Base-by-base conservation (phyloP, 2,888 invertebrate species). In the Polyploca ridens region DNA sequence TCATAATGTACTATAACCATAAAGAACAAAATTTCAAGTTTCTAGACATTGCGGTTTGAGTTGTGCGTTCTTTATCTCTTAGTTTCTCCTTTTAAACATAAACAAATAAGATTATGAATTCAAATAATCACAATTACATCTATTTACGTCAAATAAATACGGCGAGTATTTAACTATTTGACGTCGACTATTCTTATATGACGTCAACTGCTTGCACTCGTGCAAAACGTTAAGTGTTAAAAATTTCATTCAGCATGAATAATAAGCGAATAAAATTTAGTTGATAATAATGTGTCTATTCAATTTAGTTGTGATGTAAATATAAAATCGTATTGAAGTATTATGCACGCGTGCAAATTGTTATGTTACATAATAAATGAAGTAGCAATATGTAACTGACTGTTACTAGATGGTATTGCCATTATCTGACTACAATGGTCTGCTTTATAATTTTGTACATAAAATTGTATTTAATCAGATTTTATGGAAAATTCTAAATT, bases 341-440 rank as follows among this genome's bases (percentile, higher is more conserved):
- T n/a, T 16, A 54, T n/a, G n/a, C 5, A 6, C 46, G 54, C 54
- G 54, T 54, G 54, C 54, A 19, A 54, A 54, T 54, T 54, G 54
- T 54, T 54, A 54, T 41, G 16, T 54, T 16, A 19, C 19, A 54
- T 54, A 19, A 54, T 7, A 19, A 19, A 10, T 10, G 10, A 54
- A n/a, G 19, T n/a, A 41, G 10, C n/a, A 49, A 16, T 49, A 14
- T 49, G 49, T 49, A 49, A 49, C 49, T n/a, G 16, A 49, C 49
- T 49, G 16, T 49, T 16, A 16, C 49, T 49, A 49, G 16, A 49
- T 49, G 6, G 49, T n/a, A 49, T 49, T 4, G 6, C 14, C 8
- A 16, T 1, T 49, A 49, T 49, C 49, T 49, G n/a, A 54, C 10
- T 54, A 19, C 54, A 54, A 27, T n/a, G n/a, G n/a, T n/a, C n/a